These are phyloP conservation scores for Lepidocyrtoides sp. DNA, from an alignment of 2,888 invertebrate genomes.

Conservation along the genomic window DNA sequence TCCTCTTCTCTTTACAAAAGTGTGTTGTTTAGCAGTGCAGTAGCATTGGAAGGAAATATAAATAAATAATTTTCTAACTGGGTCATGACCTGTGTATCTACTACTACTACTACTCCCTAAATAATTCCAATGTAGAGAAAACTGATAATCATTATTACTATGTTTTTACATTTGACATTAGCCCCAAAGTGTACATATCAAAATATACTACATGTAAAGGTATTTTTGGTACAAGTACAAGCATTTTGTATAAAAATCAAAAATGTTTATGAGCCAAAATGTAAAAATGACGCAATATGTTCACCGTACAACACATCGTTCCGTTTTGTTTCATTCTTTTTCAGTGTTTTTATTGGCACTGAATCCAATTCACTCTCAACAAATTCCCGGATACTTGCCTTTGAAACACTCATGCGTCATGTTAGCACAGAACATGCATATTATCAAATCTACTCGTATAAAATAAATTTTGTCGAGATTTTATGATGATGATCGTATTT, in stretches of 20 bases:
- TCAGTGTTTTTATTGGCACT: conserved; percentile 72
- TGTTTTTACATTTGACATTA: conserved; percentile 55
- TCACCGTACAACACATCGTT: conserved; percentile 3
- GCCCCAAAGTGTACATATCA: neutral
- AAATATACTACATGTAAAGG: neutral
- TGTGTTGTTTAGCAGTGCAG: neutral
- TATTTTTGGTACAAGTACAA: neutral
- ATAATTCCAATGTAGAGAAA: neutral
- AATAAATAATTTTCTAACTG: conserved; percentile 44
- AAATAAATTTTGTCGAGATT: neutral
- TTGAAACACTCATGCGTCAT: neutral
- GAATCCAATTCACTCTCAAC: neutral
- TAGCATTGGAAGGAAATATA: neutral
- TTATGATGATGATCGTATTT: conserved; percentile 53
- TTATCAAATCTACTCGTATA: conserved; percentile 8
- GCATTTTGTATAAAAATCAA: neutral
- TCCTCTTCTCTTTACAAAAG: neutral
- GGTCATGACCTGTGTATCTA: conserved; percentile 60
- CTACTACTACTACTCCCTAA: neutral
- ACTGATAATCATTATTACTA: conserved; percentile 15
- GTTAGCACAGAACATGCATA: neutral
- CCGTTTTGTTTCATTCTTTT: conserved; percentile 32
- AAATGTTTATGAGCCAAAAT: conserved; percentile 37
- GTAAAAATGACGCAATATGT: conserved; percentile 66
- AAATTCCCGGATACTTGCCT: conserved; percentile 25